Evolutionary conservation across 2,113 vertebrate genomes (phyloP).

Genomic region (Ammospiza caudacuta): DNA sequence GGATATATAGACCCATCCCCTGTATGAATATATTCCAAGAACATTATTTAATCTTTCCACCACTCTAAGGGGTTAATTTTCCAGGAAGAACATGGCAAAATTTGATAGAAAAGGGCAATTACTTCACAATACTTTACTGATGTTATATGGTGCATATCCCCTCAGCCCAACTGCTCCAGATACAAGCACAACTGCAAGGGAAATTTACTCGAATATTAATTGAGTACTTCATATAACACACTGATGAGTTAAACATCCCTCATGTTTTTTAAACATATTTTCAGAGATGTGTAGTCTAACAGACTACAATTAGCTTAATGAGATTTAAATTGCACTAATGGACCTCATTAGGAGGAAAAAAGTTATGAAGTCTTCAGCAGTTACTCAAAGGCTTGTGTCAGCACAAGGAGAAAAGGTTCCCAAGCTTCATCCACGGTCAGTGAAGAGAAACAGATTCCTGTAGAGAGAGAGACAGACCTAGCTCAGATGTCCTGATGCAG

Average conservation of each 20-base stretch:
- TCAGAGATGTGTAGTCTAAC: background rate
- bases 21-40: background rate
- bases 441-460: background rate
- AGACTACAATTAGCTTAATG: conserved; percentile 44
- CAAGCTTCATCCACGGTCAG: background rate
- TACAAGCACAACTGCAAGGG: background rate
- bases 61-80: background rate
- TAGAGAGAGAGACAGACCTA: background rate
- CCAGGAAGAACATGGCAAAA: background rate
- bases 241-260: conserved; percentile 16
- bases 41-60: background rate
- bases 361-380: conserved; percentile 14
- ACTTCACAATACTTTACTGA: background rate
- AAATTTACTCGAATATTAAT: conserved; percentile 6
- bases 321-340: conserved; percentile 49
- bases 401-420: background rate
- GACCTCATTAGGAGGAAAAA: conserved; percentile 29
- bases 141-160: background rate
- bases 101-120: background rate
- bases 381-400: background rate
- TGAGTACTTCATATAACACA: background rate
- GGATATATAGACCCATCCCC: background rate
- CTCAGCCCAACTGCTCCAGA: background rate
- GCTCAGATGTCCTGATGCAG: background rate
- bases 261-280: conserved; percentile 39